phyloP scores from a whole-genome alignment of 1,140 invertebrate species.

The Euura saliciscinereae region DNA sequence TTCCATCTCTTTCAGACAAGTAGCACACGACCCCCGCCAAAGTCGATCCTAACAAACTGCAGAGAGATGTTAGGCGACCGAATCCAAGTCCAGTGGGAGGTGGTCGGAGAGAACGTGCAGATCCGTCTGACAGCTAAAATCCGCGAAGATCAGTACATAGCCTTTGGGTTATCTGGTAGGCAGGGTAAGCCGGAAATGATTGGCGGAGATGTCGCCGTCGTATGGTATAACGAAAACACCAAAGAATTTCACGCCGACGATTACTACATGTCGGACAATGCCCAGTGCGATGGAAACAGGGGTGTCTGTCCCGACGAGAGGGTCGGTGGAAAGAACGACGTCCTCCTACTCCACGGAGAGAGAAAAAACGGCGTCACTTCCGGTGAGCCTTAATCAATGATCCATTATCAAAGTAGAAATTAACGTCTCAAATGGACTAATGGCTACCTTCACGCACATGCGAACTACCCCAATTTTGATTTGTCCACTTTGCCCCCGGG shows the following conservation, averaged over 20 bases:
- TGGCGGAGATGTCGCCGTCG: constrained; percentile 83
- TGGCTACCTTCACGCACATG: no score
- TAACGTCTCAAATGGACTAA: no score
- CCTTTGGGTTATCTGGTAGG: constrained; percentile 83
- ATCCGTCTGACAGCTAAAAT: constrained; percentile 79
- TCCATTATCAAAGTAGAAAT: no score
- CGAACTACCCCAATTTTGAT: no score
- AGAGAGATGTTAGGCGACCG: constrained; percentile 78
- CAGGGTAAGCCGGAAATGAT: constrained; percentile 74
- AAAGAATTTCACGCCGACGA: constrained; percentile 79
- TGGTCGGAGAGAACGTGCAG: constrained; percentile 74
- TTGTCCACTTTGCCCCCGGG: no score
- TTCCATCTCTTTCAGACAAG: constrained; percentile 66
- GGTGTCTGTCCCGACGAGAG: constrained; percentile 87
- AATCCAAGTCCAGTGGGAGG: constrained; percentile 82
- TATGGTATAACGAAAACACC: constrained; percentile 75
- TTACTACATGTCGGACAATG: constrained; percentile 83
- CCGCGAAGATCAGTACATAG: constrained; percentile 84
- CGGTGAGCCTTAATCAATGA: constrained; percentile 32
- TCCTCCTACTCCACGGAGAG: constrained; percentile 72
- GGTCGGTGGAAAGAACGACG: constrained; percentile 83
- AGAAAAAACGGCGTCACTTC: constrained; percentile 81
- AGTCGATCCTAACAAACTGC: constrained; percentile 68
- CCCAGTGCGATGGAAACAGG: constrained; percentile 79
- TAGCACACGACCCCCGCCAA: constrained; percentile 64